These are phyloP conservation scores for Ceyx margarethae DNA, from an alignment of 2,113 vertebrate species.

Conservation along the genomic window DNA sequence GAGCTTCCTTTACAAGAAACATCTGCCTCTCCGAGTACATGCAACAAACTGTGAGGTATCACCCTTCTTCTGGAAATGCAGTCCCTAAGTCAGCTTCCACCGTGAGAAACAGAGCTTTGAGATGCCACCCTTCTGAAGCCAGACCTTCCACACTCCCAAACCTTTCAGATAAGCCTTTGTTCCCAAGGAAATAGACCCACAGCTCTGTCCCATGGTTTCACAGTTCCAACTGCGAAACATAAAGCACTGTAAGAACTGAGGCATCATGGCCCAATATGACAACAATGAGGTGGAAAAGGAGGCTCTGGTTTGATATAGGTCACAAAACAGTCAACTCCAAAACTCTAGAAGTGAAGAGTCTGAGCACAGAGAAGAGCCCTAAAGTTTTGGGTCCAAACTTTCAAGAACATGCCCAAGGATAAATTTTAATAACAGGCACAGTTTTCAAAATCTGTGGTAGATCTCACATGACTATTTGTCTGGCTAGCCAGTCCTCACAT, in stretches of 20 bases:
- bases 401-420: background rate
- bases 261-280: accelerated
- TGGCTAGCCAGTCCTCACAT: background rate
- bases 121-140: background rate
- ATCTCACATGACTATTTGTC: background rate
- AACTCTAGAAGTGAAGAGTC: background rate
- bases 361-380: background rate
- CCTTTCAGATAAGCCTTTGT: background rate
- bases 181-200: background rate
- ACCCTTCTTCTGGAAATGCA: background rate
- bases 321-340: background rate
- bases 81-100: background rate
- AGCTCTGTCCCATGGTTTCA: background rate
- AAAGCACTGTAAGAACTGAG: background rate
- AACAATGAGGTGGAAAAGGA: background rate
- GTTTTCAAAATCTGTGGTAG: background rate
- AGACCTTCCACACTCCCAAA: background rate
- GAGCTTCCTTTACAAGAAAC: background rate
- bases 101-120: background rate
- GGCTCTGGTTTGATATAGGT: background rate
- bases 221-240: background rate
- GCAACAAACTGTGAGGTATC: background rate
- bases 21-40: background rate
- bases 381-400: background rate
- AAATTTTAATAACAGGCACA: background rate